A percentile compares a stretch with the other conserved stretches of the same genome.
Evolutionary conservation across 1,140 invertebrate species (phyloP).

Genomic region (Rhynchophorus ferrugineus): DNA sequence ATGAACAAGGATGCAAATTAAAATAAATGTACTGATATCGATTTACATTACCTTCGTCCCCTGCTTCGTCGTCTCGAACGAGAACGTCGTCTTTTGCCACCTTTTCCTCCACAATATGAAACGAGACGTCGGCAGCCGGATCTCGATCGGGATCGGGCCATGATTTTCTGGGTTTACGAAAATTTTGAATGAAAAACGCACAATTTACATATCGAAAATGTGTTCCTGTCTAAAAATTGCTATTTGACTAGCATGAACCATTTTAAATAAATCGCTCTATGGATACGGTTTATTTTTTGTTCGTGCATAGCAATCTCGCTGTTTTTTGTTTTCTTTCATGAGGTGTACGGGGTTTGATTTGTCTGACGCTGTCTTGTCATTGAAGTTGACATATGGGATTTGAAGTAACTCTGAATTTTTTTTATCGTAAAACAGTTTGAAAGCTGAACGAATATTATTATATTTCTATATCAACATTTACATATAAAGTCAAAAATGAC

Average conservation of each 20-base stretch:
- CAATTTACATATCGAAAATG: background rate
- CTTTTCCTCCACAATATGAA: constrained; percentile 9
- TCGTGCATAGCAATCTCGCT: background rate
- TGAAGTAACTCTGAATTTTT: too few species aligned
- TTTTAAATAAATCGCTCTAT: background rate
- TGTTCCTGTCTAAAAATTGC: too few species aligned
- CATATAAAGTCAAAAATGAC: too few species aligned
- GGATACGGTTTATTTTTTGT: background rate
- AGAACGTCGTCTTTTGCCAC: constrained; percentile 6
- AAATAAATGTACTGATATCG: background rate
- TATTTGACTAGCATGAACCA: background rate
- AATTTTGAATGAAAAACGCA: constrained; percentile 3
- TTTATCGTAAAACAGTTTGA: too few species aligned
- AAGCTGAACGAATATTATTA: too few species aligned
- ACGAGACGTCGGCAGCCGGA: constrained; percentile 8
- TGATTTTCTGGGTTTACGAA: background rate
- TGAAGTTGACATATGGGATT: too few species aligned
- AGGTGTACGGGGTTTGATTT: too few species aligned
- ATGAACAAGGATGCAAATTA: background rate
- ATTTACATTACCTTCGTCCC: constrained; percentile 1
- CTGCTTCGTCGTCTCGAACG: constrained; percentile 3
- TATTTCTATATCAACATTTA: too few species aligned
- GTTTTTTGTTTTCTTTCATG: too few species aligned
- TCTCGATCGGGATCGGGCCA: constrained; percentile 3
- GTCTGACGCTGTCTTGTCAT: too few species aligned